phyloP scores from a whole-genome alignment of 2,113 vertebrate genomes.

The Nanger granti region DNA sequence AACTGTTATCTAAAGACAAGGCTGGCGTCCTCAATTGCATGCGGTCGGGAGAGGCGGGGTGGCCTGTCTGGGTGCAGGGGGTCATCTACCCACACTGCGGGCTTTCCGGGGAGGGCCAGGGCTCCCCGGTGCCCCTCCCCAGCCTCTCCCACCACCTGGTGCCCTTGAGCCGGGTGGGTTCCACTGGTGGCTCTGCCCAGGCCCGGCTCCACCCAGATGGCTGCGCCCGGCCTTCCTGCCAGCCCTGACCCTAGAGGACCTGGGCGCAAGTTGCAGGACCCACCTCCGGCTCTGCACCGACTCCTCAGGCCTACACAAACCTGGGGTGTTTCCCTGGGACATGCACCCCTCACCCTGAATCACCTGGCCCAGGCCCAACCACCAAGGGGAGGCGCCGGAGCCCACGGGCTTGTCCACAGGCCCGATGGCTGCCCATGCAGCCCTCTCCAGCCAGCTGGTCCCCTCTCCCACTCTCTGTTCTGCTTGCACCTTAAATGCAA shows the following conservation, averaged over 20 bases:
- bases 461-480: neutral
- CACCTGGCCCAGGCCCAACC: fast-evolving
- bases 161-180: neutral
- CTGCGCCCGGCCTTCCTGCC: neutral
- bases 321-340: neutral
- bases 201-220: too few relatives aligned
- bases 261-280: neutral
- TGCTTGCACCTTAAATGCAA: neutral
- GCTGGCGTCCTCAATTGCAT: conserved; percentile 25
- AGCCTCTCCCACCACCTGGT: too few relatives aligned
- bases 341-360: fast-evolving
- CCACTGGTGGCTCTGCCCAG: fast-evolving
- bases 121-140: neutral
- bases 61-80: neutral
- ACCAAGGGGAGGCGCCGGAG: fast-evolving
- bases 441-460: too few relatives aligned
- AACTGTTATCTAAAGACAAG: conserved; percentile 30
- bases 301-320: neutral
- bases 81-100: neutral
- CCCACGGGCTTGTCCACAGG: fast-evolving
- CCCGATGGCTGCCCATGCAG: fast-evolving
- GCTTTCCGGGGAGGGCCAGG: neutral
- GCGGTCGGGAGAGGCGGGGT: neutral
- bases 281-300: fast-evolving
- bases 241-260: neutral